Conservation (phyloP, 1,140 invertebrate species). For the Galleria mellonella region DNA sequence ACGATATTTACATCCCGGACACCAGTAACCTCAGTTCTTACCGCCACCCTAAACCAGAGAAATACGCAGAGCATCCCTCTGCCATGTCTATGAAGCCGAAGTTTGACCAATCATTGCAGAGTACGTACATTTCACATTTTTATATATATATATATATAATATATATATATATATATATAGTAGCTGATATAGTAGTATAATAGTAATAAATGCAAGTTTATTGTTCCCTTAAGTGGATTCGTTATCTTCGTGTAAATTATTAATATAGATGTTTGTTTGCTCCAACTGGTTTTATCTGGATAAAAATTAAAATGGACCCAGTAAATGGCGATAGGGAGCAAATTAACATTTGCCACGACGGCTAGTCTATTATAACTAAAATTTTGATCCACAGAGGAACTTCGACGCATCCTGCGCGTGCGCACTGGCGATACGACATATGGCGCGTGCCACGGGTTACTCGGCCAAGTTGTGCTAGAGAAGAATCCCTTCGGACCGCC, state of each 20-base stretch:
- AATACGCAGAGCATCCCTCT: constrained; percentile 42
- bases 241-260: too few species aligned
- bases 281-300: too few species aligned
- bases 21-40: constrained; percentile 47
- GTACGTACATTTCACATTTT: too few species aligned
- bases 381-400: constrained; percentile 28
- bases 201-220: too few species aligned
- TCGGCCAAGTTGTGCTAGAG: constrained; percentile 45
- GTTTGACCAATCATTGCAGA: constrained; percentile 39
- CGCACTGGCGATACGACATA: constrained; percentile 51
- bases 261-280: too few species aligned
- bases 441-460: constrained; percentile 37
- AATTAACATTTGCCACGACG: too few species aligned
- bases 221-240: background rate
- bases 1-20: constrained; percentile 53
- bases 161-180: too few species aligned
- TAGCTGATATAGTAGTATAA: too few species aligned
- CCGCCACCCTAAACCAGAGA: constrained; percentile 36
- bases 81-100: constrained; percentile 45
- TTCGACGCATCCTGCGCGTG: constrained; percentile 48
- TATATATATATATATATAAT: too few species aligned
- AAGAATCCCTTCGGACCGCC: constrained; percentile 49
- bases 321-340: too few species aligned
- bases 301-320: too few species aligned
- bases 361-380: too few species aligned